Base-by-base conservation (phyloP, 2,113 vertebrate genomes). In the Hippocampus guttulatus region DNA sequence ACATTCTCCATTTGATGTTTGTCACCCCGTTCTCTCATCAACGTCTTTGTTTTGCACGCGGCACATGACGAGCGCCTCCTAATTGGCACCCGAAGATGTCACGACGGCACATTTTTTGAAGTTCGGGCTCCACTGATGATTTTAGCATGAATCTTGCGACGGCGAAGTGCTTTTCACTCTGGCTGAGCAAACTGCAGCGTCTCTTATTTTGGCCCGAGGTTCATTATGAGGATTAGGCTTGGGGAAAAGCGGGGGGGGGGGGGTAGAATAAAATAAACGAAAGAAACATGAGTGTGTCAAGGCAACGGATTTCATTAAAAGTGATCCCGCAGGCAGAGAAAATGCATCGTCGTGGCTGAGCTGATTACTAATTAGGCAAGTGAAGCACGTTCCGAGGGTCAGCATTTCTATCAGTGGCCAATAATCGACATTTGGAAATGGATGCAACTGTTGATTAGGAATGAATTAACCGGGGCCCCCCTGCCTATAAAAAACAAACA, bases 71-170 rank as follows among this genome's bases (percentile, higher is more conserved):
- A 33, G 2, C 58, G 16, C 30, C 58, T 30, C 25, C 12, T 65
- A 65, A 65, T 65, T 65, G 63, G 63, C 63, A 65, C 5, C 63
- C 63, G 58, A 61, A 38, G 58, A 64, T 64, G 63, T 43, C 38
- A 47, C 38, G 21, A 23, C 40, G 58, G 2, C 58, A 33, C 27
- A 8, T 61, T 33, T 61, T 25, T 65, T 25, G 3, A 23, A 23
- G 41, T 65, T 64, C 1, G n/a, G 62, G 18, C 40, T 45, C 41
- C 43, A 20, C 63, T 43, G 47, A 65, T 47, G n/a, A 65, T 25
- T 25, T 23, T 27, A 18, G 63, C 40, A 5, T 14, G n/a, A 23
- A 64, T 43, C 12, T n/a, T 1, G 38, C 43, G 33, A 65, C 63
- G 25, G 40, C 62, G 0, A 11, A 23, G 10, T 33, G 27, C 58